A percentile compares a stretch with the other conserved stretches of the same genome.
phyloP scores from a whole-genome alignment of 1,140 invertebrate species.

The Rhyzopertha dominica region DNA sequence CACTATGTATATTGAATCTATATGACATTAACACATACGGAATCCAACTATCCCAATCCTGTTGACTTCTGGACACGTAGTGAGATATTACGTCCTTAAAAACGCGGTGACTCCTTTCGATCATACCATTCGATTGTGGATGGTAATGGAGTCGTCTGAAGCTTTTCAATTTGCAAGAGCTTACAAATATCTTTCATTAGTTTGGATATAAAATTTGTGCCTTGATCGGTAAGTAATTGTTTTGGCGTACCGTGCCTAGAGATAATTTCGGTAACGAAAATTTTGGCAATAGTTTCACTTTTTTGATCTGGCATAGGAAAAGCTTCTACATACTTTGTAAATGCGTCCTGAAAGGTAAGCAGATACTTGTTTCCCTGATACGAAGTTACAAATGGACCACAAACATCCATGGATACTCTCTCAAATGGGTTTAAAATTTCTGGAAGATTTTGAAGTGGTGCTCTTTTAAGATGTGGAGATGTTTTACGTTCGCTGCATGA shows the following conservation, averaged over 20 bases:
- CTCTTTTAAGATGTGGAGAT: slow-evolving; percentile 8
- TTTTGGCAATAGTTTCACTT: slow-evolving; percentile 21
- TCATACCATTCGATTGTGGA: slow-evolving; percentile 25
- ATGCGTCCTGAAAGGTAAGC: slow-evolving; percentile 37
- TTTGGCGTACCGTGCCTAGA: slow-evolving; percentile 28
- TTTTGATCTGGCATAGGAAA: slow-evolving; percentile 24
- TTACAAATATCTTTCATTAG: slow-evolving; percentile 28
- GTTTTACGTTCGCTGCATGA: slow-evolving; percentile 22
- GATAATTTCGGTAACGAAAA: slow-evolving; percentile 29
- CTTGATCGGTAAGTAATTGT: slow-evolving; percentile 34
- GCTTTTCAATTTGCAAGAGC: slow-evolving; percentile 32
- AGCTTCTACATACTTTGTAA: slow-evolving; percentile 27
- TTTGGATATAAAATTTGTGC: slow-evolving; percentile 32
- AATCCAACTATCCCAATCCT: slow-evolving; percentile 39
- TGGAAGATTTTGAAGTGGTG: slow-evolving; percentile 18
- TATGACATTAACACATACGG: slow-evolving; percentile 22
- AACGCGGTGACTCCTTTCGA: slow-evolving; percentile 24
- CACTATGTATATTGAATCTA: slow-evolving; percentile 28
- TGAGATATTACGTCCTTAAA: slow-evolving; percentile 21
- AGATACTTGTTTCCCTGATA: slow-evolving; percentile 37
- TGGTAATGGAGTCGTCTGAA: slow-evolving; percentile 31
- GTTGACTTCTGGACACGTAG: slow-evolving; percentile 20
- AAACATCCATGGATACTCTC: slow-evolving; percentile 39
- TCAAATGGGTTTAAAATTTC: too few species aligned
- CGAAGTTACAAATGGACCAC: slow-evolving; percentile 35